A percentile compares a stretch with the other conserved stretches of the same genome.
phyloP scores from a whole-genome alignment of 1,140 invertebrate species.

The Ylistrum balloti region DNA sequence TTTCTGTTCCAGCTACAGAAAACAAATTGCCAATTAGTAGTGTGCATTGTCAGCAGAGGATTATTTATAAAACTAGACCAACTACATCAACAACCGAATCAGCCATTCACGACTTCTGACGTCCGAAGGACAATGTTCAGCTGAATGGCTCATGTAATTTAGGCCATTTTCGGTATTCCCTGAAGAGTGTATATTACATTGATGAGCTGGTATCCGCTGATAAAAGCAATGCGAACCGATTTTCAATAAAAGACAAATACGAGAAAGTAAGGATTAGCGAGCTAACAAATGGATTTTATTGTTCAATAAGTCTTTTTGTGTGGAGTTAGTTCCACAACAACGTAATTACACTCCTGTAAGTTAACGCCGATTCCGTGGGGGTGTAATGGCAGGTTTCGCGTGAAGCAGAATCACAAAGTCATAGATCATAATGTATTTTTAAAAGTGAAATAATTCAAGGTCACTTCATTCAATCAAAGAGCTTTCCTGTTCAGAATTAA shows the following conservation, averaged over 20 bases:
- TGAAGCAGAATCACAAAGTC: background rate
- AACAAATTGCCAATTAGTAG: constrained; percentile 16
- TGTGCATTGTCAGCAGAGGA: background rate
- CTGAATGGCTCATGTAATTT: background rate
- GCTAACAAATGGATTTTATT: background rate
- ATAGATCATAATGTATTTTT: background rate
- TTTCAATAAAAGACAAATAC: constrained; percentile 16
- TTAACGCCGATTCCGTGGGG: background rate
- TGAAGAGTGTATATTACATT: background rate
- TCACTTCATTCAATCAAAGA: too few species aligned
- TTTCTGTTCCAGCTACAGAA: background rate
- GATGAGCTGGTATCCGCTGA: background rate
- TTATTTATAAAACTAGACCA: constrained; percentile 9
- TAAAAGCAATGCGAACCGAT: background rate
- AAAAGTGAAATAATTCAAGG: background rate
- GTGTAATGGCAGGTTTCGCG: background rate
- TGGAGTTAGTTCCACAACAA: background rate
- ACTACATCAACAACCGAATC: constrained; percentile 18
- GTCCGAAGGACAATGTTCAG: background rate
- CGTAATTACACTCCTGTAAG: background rate
- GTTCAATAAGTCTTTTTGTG: background rate
- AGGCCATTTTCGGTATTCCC: background rate
- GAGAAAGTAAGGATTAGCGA: background rate
- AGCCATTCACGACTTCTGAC: background rate
- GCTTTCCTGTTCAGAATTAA: too few species aligned